Percentiles rank a stretch among this genome's conserved stretches.
Conservation (phyloP, 2,113 vertebrate species). For the Lathamus discolor region DNA sequence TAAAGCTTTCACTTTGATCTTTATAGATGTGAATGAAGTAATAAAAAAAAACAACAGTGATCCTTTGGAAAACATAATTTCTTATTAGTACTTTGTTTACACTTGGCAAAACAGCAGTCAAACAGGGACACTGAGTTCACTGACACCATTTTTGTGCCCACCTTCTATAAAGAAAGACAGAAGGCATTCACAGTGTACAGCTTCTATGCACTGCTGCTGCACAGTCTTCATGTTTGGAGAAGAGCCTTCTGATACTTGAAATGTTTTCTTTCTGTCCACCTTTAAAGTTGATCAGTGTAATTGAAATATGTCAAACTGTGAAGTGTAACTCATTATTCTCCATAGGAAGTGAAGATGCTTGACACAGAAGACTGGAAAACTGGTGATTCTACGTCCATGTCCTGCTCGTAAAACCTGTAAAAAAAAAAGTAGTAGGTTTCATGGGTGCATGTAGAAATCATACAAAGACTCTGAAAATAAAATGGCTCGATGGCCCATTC, state of each 20-base stretch:
- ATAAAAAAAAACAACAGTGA: neutral
- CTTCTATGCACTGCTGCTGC: neutral
- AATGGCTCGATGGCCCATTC: neutral
- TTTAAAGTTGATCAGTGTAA: neutral
- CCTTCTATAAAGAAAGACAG: neutral
- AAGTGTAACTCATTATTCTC: neutral
- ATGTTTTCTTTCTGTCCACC: neutral
- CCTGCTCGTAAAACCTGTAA: neutral
- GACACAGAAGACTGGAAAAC: neutral
- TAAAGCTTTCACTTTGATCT: neutral
- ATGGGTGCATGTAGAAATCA: neutral
- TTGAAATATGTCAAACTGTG: neutral
- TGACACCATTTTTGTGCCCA: neutral
- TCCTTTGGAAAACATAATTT: neutral
- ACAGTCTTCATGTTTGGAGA: neutral
- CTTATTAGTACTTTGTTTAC: neutral
- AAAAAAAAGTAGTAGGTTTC: neutral
- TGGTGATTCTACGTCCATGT: neutral
- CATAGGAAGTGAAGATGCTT: neutral
- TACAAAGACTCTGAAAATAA: neutral
- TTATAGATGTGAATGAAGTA: neutral
- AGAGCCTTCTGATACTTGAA: neutral
- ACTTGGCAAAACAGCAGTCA: neutral
- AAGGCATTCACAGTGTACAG: neutral
- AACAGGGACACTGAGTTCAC: neutral